A percentile compares a stretch with the other conserved stretches of the same genome.
Evolutionary conservation across 2,113 vertebrate species (phyloP).

Genomic region (Pavo muticus): DNA sequence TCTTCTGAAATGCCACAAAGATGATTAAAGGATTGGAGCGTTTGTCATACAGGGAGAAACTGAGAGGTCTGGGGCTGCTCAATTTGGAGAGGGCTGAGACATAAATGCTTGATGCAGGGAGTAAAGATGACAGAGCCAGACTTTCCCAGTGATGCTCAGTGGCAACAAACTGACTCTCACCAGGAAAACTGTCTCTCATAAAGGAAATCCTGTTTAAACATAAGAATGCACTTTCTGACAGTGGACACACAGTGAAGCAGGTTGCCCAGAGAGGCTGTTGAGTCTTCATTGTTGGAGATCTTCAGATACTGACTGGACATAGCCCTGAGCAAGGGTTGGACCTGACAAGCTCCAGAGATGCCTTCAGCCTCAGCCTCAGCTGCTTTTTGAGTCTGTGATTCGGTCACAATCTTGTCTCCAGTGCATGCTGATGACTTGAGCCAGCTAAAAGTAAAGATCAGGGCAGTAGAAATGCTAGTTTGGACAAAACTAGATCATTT

Average conservation of each 20-base stretch:
- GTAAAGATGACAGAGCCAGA: not conserved
- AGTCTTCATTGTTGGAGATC: not conserved
- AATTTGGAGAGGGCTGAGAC: not conserved
- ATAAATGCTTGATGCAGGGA: not conserved
- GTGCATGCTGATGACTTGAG: not conserved
- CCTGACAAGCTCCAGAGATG: not conserved
- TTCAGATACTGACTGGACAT: accelerated
- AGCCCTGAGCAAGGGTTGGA: not conserved
- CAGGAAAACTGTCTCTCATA: not conserved
- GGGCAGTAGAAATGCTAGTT: not conserved
- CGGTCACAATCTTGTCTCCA: not conserved
- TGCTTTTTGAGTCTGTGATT: not conserved
- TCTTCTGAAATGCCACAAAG: not conserved
- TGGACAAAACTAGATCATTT: not conserved
- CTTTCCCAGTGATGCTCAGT: not conserved
- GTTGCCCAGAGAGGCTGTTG: not conserved
- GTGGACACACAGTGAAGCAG: not conserved
- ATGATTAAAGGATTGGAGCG: not conserved
- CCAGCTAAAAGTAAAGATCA: not conserved
- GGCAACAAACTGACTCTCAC: not conserved
- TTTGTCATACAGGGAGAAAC: not conserved
- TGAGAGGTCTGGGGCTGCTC: not conserved
- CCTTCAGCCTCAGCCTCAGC: not conserved
- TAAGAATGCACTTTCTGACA: not conserved
- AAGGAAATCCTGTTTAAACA: not conserved